Conservation (phyloP, 2,888 invertebrate genomes). For the Beris chalybata region DNA sequence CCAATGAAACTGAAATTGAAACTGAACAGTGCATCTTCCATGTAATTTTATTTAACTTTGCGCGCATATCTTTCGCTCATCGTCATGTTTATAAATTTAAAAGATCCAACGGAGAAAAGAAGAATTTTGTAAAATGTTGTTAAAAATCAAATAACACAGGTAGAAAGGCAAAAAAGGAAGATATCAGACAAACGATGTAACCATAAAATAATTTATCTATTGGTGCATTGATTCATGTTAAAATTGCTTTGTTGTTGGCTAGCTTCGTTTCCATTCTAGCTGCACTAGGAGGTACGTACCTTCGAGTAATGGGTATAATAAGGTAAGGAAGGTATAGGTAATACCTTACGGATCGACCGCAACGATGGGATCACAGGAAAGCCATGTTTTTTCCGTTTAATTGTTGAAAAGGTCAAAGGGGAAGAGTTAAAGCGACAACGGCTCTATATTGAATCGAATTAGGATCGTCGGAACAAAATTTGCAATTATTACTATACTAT, state of each 20-base stretch:
- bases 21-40: conserved; percentile 26
- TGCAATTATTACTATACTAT: conserved; percentile 28
- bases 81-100: conserved; percentile 32
- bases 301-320: background rate
- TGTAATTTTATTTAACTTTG: conserved; percentile 17
- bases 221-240: conserved; percentile 14
- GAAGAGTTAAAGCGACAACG: conserved; percentile 15
- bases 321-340: background rate
- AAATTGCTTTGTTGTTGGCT: conserved; percentile 9
- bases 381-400: conserved; percentile 36
- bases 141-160: conserved; percentile 9
- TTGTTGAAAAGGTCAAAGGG: conserved; percentile 34
- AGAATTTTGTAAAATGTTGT: conserved; percentile 14
- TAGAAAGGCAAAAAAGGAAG: conserved; percentile 31
- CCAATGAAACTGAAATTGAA: background rate
- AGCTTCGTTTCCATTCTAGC: conserved; percentile 20
- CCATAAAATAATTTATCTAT: conserved; percentile 37
- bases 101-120: background rate
- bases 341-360: conserved; percentile 13
- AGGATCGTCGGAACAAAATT: conserved; percentile 27
- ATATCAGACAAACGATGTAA: conserved; percentile 26
- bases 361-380: conserved; percentile 28
- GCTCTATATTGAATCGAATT: background rate
- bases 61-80: conserved; percentile 33
- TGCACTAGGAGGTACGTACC: background rate